Percentiles rank a stretch among this genome's conserved stretches.
Conservation (phyloP, 1,140 invertebrate species). For the Chironomus striatipennis region DNA sequence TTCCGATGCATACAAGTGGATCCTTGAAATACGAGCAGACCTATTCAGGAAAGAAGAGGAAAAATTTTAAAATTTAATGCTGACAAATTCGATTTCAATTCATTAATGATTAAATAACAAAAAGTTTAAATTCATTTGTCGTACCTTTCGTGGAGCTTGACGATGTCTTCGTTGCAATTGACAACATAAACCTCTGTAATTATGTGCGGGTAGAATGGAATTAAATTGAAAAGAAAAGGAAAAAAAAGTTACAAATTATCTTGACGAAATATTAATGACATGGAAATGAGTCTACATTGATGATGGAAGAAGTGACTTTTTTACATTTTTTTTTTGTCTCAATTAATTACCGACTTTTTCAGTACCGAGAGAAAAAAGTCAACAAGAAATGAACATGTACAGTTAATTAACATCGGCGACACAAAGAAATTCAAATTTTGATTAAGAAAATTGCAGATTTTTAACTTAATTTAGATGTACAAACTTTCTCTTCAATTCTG, state of each 20-base stretch:
- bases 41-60: conserved; percentile 40
- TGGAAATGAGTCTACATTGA: too few species aligned
- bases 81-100: not conserved
- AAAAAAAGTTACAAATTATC: not conserved
- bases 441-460: too few species aligned
- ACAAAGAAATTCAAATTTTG: too few species aligned
- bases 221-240: not conserved
- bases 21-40: conserved; percentile 87
- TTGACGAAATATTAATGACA: too few species aligned
- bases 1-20: conserved; percentile 77
- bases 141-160: conserved; percentile 71
- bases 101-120: not conserved
- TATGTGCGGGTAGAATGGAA: not conserved
- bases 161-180: conserved; percentile 77
- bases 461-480: too few species aligned
- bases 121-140: not conserved
- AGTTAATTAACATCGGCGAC: too few species aligned
- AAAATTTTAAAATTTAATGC: not conserved
- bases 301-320: too few species aligned
- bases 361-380: too few species aligned
- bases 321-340: too few species aligned
- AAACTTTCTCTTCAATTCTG: too few species aligned
- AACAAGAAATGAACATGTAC: too few species aligned
- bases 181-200: conserved; percentile 66
- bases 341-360: too few species aligned